phyloP scores from a whole-genome alignment of 2,797 vertebrate genomes.

The Phrynocephalus forsythii region DNA sequence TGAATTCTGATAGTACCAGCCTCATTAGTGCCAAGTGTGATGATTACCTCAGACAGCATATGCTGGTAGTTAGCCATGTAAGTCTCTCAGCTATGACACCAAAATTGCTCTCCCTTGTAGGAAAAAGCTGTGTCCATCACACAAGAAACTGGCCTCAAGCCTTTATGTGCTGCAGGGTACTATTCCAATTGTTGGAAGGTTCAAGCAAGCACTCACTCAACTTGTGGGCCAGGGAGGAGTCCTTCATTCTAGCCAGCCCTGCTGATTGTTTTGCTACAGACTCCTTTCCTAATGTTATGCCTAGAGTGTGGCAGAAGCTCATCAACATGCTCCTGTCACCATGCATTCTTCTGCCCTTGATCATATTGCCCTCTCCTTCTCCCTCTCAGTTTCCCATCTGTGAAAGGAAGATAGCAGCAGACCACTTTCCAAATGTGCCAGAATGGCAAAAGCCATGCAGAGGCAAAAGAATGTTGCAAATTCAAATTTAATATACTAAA shows the following conservation, averaged over 20 bases:
- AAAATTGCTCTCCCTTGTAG: not conserved
- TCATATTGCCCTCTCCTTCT: not conserved
- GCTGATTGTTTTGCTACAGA: not conserved
- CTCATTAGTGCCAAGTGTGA: not conserved
- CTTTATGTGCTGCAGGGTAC: not conserved
- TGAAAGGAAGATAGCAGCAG: slow-evolving; percentile 20
- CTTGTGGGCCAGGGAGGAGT: not conserved
- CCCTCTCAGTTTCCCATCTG: slow-evolving; percentile 4
- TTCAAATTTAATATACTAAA: slow-evolving; percentile 15
- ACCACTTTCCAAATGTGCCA: not conserved
- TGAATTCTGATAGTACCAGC: not conserved
- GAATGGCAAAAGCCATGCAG: not conserved
- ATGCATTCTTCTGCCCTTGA: not conserved
- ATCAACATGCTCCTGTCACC: not conserved
- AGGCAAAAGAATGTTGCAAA: slow-evolving; percentile 4
- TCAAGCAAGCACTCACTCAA: not conserved
- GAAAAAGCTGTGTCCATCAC: not conserved
- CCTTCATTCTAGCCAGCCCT: not conserved
- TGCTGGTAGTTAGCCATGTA: not conserved
- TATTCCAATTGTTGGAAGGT: not conserved
- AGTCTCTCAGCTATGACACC: not conserved
- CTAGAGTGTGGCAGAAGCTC: not conserved
- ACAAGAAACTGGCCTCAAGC: not conserved
- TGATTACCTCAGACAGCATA: not conserved
- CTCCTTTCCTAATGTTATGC: not conserved